Evolutionary conservation across 2,888 invertebrate species (phyloP).

Genomic region (Ptilodon capucinus): DNA sequence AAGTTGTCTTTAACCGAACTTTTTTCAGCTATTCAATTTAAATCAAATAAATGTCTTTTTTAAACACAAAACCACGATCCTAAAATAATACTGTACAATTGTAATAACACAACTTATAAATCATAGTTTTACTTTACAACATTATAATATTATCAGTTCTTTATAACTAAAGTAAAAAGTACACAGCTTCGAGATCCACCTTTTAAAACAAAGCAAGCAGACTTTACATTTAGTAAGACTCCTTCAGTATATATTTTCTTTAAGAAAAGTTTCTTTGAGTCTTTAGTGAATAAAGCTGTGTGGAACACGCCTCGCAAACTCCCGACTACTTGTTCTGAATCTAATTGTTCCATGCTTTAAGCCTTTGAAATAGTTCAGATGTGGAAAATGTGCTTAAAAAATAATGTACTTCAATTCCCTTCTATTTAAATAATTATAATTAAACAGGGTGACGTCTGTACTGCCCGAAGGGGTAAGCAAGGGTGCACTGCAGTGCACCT

Average conservation of each 20-base stretch:
- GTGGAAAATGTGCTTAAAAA: conserved; percentile 2
- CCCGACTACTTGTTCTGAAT: conserved; percentile 9
- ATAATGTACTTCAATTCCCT: neutral
- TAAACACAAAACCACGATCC: no score
- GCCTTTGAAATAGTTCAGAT: conserved; percentile 19
- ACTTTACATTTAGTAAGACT: neutral
- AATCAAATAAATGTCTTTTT: no score
- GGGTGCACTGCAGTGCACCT: no score
- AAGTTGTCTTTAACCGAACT: no score
- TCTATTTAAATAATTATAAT: no score
- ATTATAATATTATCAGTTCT: no score
- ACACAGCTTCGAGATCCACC: neutral
- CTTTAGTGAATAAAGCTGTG: conserved; percentile 3
- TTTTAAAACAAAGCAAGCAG: neutral
- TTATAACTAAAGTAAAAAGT: neutral
- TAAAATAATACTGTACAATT: no score
- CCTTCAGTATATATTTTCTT: conserved; percentile 3
- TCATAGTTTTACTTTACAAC: no score
- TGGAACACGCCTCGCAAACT: conserved; percentile 7
- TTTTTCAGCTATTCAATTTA: no score
- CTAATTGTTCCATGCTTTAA: conserved; percentile 18
- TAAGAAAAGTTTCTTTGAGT: conserved; percentile 1
- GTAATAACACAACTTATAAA: no score
- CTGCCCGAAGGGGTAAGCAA: no score
- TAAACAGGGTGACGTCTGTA: no score